phyloP scores from a whole-genome alignment of 2,113 vertebrate species.

The Oryzias celebensis region DNA sequence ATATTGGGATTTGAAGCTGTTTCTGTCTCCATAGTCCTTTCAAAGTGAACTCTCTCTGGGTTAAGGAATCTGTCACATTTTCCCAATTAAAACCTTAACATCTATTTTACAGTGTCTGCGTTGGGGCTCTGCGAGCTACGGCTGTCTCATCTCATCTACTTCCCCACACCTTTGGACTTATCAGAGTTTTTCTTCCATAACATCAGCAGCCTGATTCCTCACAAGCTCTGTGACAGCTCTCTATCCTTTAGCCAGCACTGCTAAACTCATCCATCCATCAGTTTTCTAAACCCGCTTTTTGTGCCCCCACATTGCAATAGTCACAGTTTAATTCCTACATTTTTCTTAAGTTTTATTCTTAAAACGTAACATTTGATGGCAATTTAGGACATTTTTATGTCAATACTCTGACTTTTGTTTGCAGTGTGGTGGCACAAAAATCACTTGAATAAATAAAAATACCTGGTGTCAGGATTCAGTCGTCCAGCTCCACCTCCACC shows the following conservation, averaged over 20 bases:
- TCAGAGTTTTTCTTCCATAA: conserved; percentile 7
- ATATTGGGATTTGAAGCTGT: conserved; percentile 22
- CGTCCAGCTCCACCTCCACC: too few relatives aligned
- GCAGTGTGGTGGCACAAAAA: too few relatives aligned
- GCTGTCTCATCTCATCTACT: not conserved
- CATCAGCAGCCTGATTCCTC: not conserved
- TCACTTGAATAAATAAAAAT: too few relatives aligned
- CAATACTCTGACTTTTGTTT: too few relatives aligned
- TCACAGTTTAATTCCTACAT: too few relatives aligned
- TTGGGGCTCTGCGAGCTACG: not conserved
- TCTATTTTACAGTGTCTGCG: not conserved
- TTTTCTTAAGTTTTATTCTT: too few relatives aligned
- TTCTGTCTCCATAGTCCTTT: conserved; percentile 21
- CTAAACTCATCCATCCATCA: not conserved
- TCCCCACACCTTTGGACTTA: not conserved
- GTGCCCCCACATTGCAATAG: too few relatives aligned
- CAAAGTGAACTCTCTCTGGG: conserved; percentile 14
- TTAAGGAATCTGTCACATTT: conserved; percentile 18
- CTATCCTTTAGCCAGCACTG: conserved; percentile 30
- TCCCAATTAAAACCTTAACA: conserved; percentile 26
- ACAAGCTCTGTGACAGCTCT: conserved; percentile 29
- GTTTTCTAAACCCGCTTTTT: too few relatives aligned
- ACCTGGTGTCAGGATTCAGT: too few relatives aligned
- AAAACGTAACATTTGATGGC: too few relatives aligned
- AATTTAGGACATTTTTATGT: too few relatives aligned